Evolutionary conservation across 2,888 invertebrate genomes (phyloP), one percentile per base, ranked within the genome.

Genomic region (Hirtodrosophila trivittata): DNA sequence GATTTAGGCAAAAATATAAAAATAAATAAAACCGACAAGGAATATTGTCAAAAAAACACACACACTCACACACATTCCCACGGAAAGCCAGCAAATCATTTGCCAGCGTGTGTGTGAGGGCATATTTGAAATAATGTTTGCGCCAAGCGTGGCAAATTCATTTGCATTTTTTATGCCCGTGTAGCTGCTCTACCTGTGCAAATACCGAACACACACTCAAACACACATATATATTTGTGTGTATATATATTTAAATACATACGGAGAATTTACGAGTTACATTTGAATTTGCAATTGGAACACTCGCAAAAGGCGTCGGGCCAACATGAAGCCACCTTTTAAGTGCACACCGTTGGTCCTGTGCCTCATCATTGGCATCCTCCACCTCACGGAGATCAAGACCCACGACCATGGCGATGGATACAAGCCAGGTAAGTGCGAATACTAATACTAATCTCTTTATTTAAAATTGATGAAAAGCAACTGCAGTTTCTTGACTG

Each of bases 321-420:
- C 16, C 66, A 74, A 67, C 50, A 81, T 73, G 84, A 67, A 64
- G 65, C 55, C 49, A 33, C 59, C 74, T 63, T 54, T 41, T 60
- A 62, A 58, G 57, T 45, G 62, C 46, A 72, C 66, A 39, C 50
- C 59, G 28, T 43, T 88, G 28, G 45, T 84, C 25, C 52, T 83
- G 66, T 86, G 82, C 71, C 63, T 85, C 58, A 72, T 86, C 66
- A 67, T 86, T 60, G 85, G 82, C 55, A 58, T 65, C 84, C 46
- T 72, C 32, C 63, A 43, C 9, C 33, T 67, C n/a, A 28, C 26
- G 18, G 28, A 14, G 51, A 88, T 84, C 67, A 81, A 85, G 52
- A 76, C 88, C 35, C 91, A 90, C 55, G 91, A 91, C 67, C 91
- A 90, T 59, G 85, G 87, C 57, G 90, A 90, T 76, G 90, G 90